A percentile compares a stretch with the other conserved stretches of the same genome.
These are phyloP conservation scores for Bos javanicus DNA, from an alignment of 2,113 vertebrate genomes.

Conservation along the genomic window DNA sequence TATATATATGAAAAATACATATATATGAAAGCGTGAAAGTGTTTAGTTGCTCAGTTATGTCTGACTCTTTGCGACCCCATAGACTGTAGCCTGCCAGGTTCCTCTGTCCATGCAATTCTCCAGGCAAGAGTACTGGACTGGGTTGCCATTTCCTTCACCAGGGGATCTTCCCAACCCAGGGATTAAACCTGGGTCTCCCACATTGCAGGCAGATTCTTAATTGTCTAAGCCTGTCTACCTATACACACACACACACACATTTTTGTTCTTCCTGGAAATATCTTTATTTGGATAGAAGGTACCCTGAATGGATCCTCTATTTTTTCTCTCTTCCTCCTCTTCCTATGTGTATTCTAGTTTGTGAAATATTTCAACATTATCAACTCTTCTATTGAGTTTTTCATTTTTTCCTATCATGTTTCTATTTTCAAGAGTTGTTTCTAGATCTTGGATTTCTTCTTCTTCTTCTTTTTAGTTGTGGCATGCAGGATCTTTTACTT, in stretches of 20 bases:
- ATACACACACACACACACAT: neutral
- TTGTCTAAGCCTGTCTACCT: neutral
- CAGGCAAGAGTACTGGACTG: neutral
- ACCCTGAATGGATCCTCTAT: neutral
- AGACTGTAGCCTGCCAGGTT: neutral
- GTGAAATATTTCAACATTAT: neutral
- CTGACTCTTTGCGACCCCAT: neutral
- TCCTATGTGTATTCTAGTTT: neutral
- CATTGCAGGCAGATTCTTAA: neutral
- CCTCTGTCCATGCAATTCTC: neutral
- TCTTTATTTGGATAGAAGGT: neutral
- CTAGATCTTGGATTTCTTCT: neutral
- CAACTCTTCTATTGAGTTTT: neutral
- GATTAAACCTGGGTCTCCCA: neutral
- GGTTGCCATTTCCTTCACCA: neutral
- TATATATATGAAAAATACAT: neutral
- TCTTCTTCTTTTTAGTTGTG: neutral
- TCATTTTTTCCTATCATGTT: neutral
- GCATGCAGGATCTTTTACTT: neutral
- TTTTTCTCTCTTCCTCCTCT: neutral
- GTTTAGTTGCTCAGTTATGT: neutral
- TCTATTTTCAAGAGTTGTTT: conserved; percentile 16
- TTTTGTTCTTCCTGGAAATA: neutral
- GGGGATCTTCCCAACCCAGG: neutral
- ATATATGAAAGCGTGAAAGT: neutral